Base-by-base conservation (phyloP, 2,888 invertebrate genomes). In the Pterostichus madidus region DNA sequence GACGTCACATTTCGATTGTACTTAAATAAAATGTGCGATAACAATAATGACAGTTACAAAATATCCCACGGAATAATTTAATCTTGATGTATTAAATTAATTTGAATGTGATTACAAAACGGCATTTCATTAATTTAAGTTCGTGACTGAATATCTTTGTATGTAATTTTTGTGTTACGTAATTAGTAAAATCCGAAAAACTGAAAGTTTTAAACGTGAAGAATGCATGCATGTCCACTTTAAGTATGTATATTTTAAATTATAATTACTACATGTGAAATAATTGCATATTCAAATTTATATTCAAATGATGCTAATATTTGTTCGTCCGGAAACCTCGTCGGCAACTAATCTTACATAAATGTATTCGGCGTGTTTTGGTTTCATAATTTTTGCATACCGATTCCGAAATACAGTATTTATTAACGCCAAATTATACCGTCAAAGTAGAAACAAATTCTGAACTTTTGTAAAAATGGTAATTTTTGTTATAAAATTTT, bases 151-250 rank as follows among this genome's bases (percentile, higher is more conserved):
- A 31, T 59, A 31, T 59, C 59, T n/a, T 49, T 13, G 4, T 39
- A 39, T 39, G 17, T 31, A 59, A 59, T 59, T 59, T 1, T 59
- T 59, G 3, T 24, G 31, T 59, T 59, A n/a, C 31, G 59, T 59
- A 59, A 49, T 1, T n/a, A 49, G 13, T 49, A 24, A 24, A 24
- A 49, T 49, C 2, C n/a, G n/a, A 49, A 8, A 13, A n/a, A 49
- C 13, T n/a, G 11, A 49, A 49, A 49, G 5, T 49, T 49, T n/a
- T 49, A 11, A 49, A 13, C 49, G 11, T 49, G n/a, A 49, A 24
- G 24, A 2, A 24, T 11, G 49, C 13, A 49, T 49, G 49, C 49
- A 49, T 49, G 13, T 49, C 49, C 49, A n/a, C 8, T 49, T 49
- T 11, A 49, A 49, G 10, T 49, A 49, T 49, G 6, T 49, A 49